Evolutionary conservation across 30 jellyfish, hydroid and myxozoan species (phyloP), one percentile per base, ranked within the genome.

Genomic region (Nemopilema nomurai): DNA sequence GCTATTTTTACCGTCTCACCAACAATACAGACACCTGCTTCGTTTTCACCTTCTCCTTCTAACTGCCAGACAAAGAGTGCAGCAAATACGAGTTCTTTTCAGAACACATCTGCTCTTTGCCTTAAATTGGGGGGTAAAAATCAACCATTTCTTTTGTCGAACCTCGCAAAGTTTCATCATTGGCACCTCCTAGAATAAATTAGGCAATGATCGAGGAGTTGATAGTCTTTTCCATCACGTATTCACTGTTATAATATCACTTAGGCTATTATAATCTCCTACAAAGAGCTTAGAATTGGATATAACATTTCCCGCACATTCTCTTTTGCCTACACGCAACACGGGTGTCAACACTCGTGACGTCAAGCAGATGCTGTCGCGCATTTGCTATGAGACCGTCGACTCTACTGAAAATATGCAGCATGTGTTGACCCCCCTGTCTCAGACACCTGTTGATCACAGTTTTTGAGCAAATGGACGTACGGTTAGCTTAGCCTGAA

Each of bases 371-470:
- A 41, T 3, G 57, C 9, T 3, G 13, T 13, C 6, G 6, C 9
- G 6, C 13, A 41, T 41, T 41, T 41, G 57, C 57, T 41, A 41
- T 13, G 57, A 41, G 57, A 41, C 57, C 57, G 9, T 13, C 13
- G 57, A 41, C 57, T 41, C 9, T 41, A 41, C 57, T 3, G 57
- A 41, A 41, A 41, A 41, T 41, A 41, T 23, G 30, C 20, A 67
- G 22, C 0, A 1, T 23, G 0, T 0, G 50, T 22, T 17, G 19
- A 63, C 21, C 76, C 76, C 76, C 76, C 76, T 67, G 76, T 29
- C 30, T 1, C n/a, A 67, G 23, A 6, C 76, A 67, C 76, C 76
- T 67, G 76, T 67, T 67, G 33, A 22, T 20, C 21, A 67, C 51
- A 67, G 20, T 7, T 67, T 67, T 67, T 0, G 33, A 67, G 33